These are phyloP conservation scores for Prionailurus viverrinus DNA, from an alignment of 2,113 vertebrate genomes.

Conservation along the genomic window DNA sequence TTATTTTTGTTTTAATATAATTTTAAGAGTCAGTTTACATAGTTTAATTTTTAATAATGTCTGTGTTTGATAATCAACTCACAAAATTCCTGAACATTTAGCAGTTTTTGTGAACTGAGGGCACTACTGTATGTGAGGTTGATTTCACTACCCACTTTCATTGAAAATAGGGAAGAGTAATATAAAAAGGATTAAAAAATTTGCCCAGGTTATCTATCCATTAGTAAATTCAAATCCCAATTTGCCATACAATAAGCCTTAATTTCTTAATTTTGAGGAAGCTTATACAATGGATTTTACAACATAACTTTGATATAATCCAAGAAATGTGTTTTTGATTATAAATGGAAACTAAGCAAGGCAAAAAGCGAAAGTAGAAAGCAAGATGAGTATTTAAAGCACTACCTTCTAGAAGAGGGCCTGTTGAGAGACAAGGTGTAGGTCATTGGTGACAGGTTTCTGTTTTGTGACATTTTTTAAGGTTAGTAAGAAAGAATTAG, in stretches of 20 bases:
- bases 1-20: conserved; percentile 54
- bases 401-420: conserved; percentile 13
- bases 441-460: conserved; percentile 29
- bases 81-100: conserved; percentile 42
- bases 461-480: conserved; percentile 59
- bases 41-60: conserved; percentile 35
- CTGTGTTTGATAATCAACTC: not conserved
- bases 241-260: conserved; percentile 25
- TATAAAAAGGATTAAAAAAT: conserved; percentile 43
- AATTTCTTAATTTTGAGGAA: conserved; percentile 43
- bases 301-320: conserved; percentile 32
- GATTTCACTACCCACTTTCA: conserved; percentile 39
- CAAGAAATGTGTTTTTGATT: conserved; percentile 37
- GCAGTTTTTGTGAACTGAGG: not conserved
- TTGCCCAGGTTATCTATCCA: conserved; percentile 36
- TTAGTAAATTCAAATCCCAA: conserved; percentile 36
- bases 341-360: conserved; percentile 37
- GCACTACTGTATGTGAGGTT: not conserved
- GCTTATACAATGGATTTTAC: conserved; percentile 31
- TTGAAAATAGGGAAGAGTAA: conserved; percentile 52
- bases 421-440: conserved; percentile 1
- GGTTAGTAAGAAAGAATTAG: conserved; percentile 54
- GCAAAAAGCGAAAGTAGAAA: conserved; percentile 56
- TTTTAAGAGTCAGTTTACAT: conserved; percentile 11
- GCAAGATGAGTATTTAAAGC: conserved; percentile 54